Evolutionary conservation across 2,888 invertebrate genomes (phyloP), one percentile per base, ranked within the genome.

Genomic region (Drosophila koepferae): DNA sequence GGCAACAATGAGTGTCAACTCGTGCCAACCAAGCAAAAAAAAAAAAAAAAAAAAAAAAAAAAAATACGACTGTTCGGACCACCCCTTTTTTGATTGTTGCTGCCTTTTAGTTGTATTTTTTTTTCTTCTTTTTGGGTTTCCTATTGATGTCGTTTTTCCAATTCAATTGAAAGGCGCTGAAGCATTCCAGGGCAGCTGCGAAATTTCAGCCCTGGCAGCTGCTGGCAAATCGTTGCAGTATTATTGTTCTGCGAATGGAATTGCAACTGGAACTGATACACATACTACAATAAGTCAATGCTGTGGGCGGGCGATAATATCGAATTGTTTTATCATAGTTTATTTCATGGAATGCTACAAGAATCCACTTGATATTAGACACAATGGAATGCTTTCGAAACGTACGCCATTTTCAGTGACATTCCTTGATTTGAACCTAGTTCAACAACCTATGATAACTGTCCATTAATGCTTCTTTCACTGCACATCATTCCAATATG

Each of bases 291-390:
- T 46, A 61, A 59, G 20, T 49, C 49, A 49, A 31, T 49, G 31
- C 18, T 48, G 7, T 20, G 9, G 31, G 49, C 38, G 51, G 44
- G 61, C 54, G 82, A 76, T 78, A 85, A 72, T 68, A 77, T 82
- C 72, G 54, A 68, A 67, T 63, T 34, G n/a, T 31, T 64, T 72
- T 72, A 83, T 70, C 72, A 48, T 51, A 8, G 53, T 53, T 78
- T 69, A 80, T 76, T 82, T 83, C 84, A 80, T 79, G 74, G 78
- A 86, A 78, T 80, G 72, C 72, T 81, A 63, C 40, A 55, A n/a
- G n/a, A 14, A 61, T 10, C 28, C 9, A 8, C 23, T 43, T 51
- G 83, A 81, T 72, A 83, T 66, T 54, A 44, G 10, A 31, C n/a
- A 69, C 2, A 20, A 8, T 43, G 18, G 18, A 34, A 43, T 43